phyloP scores from a whole-genome alignment of 2,797 vertebrate genomes.

The Moxostoma hubbsi region DNA sequence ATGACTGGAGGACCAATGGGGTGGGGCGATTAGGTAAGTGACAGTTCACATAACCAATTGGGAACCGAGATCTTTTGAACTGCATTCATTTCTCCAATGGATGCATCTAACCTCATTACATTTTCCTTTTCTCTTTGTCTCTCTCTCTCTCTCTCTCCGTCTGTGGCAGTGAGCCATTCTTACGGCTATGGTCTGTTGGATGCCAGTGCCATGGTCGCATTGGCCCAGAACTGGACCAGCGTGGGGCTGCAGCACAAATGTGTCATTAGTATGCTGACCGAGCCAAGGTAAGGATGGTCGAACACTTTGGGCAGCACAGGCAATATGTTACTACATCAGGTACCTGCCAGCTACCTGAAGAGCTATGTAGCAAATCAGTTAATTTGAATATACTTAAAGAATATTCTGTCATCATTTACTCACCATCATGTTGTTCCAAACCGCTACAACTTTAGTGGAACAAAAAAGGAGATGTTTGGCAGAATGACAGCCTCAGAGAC shows the following conservation, averaged over 20 bases:
- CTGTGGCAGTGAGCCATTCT: slow-evolving; percentile 90
- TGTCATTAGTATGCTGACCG: slow-evolving; percentile 84
- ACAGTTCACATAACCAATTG: neutral
- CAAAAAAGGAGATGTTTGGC: too few species aligned
- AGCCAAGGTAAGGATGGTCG: slow-evolving; percentile 81
- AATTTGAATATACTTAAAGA: neutral
- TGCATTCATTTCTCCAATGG: slow-evolving; percentile 19
- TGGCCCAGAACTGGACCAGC: slow-evolving; percentile 92
- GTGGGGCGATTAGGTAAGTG: slow-evolving; percentile 90
- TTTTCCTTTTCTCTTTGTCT: slow-evolving; percentile 27
- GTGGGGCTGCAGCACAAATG: slow-evolving; percentile 91
- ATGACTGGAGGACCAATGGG: slow-evolving; percentile 92
- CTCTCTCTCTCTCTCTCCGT: slow-evolving; percentile 12
- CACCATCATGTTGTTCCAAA: too few species aligned
- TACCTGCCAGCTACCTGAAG: slow-evolving; percentile 4
- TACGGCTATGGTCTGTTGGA: slow-evolving; percentile 95
- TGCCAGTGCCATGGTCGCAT: slow-evolving; percentile 88
- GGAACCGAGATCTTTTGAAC: slow-evolving; percentile 19
- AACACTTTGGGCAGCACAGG: slow-evolving; percentile 13
- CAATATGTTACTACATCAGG: slow-evolving; percentile 16
- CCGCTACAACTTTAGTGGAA: too few species aligned
- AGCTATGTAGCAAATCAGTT: neutral
- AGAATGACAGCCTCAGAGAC: too few species aligned
- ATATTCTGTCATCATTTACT: too few species aligned
- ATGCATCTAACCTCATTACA: slow-evolving; percentile 22